These are phyloP conservation scores for Atta colombica DNA, from an alignment of 1,140 invertebrate genomes.

Conservation along the genomic window DNA sequence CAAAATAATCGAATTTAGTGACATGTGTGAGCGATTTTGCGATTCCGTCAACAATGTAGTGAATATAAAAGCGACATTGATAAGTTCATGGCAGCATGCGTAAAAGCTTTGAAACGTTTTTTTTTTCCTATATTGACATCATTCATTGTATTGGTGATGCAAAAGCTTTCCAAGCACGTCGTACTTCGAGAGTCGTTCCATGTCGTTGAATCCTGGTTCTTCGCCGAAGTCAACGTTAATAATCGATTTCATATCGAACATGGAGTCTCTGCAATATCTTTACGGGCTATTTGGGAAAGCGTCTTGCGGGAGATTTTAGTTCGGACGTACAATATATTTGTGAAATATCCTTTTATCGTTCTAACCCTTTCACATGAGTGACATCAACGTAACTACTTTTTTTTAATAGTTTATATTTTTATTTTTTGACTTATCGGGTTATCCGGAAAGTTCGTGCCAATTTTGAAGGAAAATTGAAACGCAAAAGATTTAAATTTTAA, in stretches of 20 bases:
- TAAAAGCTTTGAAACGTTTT: constrained; percentile 68
- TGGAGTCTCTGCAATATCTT: background rate
- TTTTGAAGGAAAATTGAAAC: too few species aligned
- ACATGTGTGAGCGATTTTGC: constrained; percentile 51
- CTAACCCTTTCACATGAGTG: background rate
- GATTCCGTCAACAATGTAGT: constrained; percentile 54
- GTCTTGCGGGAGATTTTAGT: constrained; percentile 29
- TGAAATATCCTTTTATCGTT: background rate
- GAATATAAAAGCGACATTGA: constrained; percentile 59
- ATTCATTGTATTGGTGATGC: constrained; percentile 64
- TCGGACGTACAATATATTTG: constrained; percentile 9
- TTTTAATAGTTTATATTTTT: constrained; percentile 1
- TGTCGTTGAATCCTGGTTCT: constrained; percentile 42
- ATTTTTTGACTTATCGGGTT: background rate
- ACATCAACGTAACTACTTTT: background rate
- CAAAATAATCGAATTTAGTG: constrained; percentile 54
- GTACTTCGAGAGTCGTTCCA: constrained; percentile 57
- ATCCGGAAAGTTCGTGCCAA: too few species aligned
- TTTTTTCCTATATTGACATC: constrained; percentile 68
- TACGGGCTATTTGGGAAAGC: background rate
- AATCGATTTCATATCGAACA: constrained; percentile 54
- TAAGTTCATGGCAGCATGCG: constrained; percentile 54
- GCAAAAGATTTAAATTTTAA: too few species aligned
- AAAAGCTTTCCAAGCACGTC: constrained; percentile 70
- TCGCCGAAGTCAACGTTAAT: constrained; percentile 42